Evolutionary conservation across 2,797 vertebrate genomes (phyloP).

Genomic region (Atherinosoma microstoma): DNA sequence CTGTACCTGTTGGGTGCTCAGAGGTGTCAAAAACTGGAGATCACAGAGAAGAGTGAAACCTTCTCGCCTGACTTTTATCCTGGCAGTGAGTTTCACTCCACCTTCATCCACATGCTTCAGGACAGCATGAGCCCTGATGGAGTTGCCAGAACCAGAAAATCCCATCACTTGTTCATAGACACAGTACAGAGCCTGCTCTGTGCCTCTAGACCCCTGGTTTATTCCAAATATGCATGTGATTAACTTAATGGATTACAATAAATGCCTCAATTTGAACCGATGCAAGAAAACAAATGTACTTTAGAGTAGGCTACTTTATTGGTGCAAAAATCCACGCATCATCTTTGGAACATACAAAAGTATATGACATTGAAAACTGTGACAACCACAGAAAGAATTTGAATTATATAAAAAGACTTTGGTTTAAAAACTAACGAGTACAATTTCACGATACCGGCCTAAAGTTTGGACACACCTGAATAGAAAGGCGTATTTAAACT

Average conservation of each 20-base stretch:
- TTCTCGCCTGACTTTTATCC: constrained; percentile 85
- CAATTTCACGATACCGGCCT: constrained; percentile 59
- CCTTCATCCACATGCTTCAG: constrained; percentile 90
- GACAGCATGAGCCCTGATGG: constrained; percentile 81
- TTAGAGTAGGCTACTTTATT: constrained; percentile 84
- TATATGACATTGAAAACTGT: constrained; percentile 69
- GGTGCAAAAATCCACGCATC: constrained; percentile 79
- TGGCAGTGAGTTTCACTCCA: constrained; percentile 89
- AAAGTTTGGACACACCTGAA: neutral
- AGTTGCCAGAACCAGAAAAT: constrained; percentile 44
- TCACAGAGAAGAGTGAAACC: constrained; percentile 79
- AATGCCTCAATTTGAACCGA: neutral
- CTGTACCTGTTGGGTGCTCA: constrained; percentile 87
- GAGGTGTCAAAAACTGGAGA: constrained; percentile 83
- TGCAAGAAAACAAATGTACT: constrained; percentile 16
- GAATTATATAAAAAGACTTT: constrained; percentile 39
- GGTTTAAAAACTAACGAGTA: constrained; percentile 64
- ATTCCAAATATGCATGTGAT: constrained; percentile 43
- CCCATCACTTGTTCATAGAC: constrained; percentile 78
- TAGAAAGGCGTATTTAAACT: neutral
- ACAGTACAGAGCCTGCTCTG: constrained; percentile 85
- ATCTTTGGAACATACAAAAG: constrained; percentile 81
- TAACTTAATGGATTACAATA: neutral
- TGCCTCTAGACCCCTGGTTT: constrained; percentile 84
- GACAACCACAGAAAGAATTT: constrained; percentile 66